Evolutionary conservation across 2,797 vertebrate species (phyloP).

Genomic region (Echeneis naucrates): DNA sequence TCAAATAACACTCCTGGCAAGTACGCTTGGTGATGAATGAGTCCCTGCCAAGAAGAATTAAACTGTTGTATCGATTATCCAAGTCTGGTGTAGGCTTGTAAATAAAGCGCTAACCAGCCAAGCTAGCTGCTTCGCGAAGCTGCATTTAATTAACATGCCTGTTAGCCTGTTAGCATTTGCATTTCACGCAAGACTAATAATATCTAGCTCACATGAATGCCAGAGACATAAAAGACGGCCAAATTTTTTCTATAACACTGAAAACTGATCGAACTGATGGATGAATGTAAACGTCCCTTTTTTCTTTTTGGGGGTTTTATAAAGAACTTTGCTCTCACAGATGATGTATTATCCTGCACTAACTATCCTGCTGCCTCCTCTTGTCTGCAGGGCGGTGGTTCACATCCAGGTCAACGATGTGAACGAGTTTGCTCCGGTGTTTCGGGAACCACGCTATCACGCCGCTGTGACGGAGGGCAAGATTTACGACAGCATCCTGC

Average conservation of each 20-base stretch:
- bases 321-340: neutral
- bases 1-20: neutral
- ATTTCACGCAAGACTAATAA: neutral
- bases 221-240: too few relatives aligned
- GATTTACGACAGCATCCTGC: conserved; percentile 96
- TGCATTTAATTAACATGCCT: neutral
- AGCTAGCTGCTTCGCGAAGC: neutral
- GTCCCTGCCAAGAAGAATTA: neutral
- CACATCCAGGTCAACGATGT: conserved; percentile 98
- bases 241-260: too few relatives aligned
- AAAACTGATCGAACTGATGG: neutral
- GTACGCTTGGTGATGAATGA: too few relatives aligned
- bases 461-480: conserved; percentile 92
- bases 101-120: neutral
- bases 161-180: too few relatives aligned
- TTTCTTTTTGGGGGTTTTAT: neutral
- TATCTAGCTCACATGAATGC: neutral
- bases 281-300: neutral
- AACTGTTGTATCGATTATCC: neutral
- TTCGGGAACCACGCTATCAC: conserved; percentile 90
- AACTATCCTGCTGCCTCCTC: conserved; percentile 27
- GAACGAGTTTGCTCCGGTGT: conserved; percentile 95
- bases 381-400: conserved; percentile 90
- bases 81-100: neutral
- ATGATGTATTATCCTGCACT: conserved; percentile 9